Percentiles rank a stretch among this genome's conserved stretches.
Conservation (phyloP, 2,888 invertebrate genomes). For the Sesia bembeciformis region DNA sequence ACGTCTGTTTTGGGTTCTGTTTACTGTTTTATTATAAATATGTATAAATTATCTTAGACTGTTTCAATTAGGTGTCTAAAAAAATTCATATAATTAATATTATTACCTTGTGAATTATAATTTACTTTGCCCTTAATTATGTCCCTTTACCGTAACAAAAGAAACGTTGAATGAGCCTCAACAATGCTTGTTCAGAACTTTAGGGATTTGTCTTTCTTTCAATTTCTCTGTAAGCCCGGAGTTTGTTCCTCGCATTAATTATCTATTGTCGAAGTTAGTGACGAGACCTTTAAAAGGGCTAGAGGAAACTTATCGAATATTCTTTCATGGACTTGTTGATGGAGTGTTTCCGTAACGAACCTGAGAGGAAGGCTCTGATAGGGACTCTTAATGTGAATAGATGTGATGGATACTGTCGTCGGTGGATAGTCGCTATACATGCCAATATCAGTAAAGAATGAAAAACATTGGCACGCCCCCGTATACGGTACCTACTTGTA, state of each 20-base stretch:
- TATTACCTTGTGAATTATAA: neutral
- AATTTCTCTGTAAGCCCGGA: constrained; percentile 21
- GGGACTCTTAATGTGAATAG: neutral
- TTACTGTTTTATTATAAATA: no score
- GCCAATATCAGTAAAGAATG: no score
- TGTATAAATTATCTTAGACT: no score
- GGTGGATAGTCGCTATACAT: no score
- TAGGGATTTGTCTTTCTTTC: constrained; percentile 37
- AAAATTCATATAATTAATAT: no score
- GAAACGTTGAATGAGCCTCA: constrained; percentile 6
- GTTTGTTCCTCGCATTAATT: constrained; percentile 30
- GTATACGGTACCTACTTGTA: no score
- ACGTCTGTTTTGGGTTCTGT: no score
- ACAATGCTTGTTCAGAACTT: constrained; percentile 18
- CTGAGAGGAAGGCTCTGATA: no score
- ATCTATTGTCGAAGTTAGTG: constrained; percentile 21
- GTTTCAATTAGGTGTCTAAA: no score
- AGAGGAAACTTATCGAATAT: neutral
- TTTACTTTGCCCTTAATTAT: neutral
- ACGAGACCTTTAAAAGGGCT: neutral
- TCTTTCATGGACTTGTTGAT: neutral
- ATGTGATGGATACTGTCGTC: no score
- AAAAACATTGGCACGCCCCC: no score
- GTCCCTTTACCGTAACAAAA: neutral
- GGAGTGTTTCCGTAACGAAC: neutral